Conservation (phyloP, 2,888 invertebrate species). For the Neoaliturus tenellus region DNA sequence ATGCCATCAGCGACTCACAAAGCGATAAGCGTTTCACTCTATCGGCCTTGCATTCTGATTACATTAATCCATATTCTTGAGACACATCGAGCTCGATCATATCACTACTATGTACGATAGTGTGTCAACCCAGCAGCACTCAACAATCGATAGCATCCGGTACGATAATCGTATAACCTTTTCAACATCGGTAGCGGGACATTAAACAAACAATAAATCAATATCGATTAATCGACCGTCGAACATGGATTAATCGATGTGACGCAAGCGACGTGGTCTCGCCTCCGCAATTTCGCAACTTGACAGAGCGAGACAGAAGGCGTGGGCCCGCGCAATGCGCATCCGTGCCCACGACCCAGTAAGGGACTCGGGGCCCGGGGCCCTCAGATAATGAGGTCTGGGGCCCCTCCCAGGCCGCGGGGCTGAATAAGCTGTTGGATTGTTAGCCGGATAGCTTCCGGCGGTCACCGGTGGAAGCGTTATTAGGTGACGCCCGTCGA, state of each 20-base stretch:
- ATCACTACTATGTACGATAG: too few relatives aligned
- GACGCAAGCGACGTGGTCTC: constrained; percentile 16
- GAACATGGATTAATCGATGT: constrained; percentile 20
- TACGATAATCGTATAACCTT: neutral
- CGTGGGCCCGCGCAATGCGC: neutral
- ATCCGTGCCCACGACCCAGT: neutral
- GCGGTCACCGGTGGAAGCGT: neutral
- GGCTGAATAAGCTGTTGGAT: neutral
- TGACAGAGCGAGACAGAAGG: neutral
- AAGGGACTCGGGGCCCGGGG: neutral
- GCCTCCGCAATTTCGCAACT: constrained; percentile 12
- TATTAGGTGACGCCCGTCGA: neutral
- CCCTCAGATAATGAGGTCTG: neutral
- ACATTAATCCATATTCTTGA: too few relatives aligned
- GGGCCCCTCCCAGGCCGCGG: neutral
- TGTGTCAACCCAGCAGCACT: too few relatives aligned
- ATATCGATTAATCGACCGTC: constrained; percentile 2
- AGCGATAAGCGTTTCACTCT: too few relatives aligned
- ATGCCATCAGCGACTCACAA: too few relatives aligned
- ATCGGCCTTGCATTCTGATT: too few relatives aligned
- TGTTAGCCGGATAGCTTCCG: neutral
- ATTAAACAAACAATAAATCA: constrained; percentile 14
- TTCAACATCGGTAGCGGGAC: neutral
- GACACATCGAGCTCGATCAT: too few relatives aligned
- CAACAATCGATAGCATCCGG: too few relatives aligned